Conservation (phyloP, 2,888 invertebrate genomes). For the Polylopha cassiicola region DNA sequence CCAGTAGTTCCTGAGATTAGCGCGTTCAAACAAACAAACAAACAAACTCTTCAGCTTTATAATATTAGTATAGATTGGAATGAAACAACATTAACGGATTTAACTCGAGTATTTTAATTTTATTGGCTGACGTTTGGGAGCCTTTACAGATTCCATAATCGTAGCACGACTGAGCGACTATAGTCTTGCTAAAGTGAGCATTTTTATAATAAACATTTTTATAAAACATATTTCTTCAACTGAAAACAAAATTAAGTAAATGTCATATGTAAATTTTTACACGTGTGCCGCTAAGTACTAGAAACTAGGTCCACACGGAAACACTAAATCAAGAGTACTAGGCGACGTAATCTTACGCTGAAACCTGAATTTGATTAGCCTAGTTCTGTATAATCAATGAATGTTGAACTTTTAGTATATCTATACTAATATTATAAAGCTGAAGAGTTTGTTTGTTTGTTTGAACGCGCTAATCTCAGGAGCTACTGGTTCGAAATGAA, state of each 20-base stretch:
- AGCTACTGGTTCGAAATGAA: no score
- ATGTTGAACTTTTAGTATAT: conserved; percentile 1
- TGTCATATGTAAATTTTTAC: not conserved
- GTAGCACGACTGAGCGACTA: not conserved
- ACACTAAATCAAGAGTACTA: not conserved
- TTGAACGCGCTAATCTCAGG: no score
- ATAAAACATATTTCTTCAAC: not conserved
- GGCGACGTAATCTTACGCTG: conserved; percentile 1
- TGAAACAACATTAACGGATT: no score
- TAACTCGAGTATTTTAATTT: no score
- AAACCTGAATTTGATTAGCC: conserved; percentile 17
- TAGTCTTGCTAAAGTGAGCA: not conserved
- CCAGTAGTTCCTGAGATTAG: no score
- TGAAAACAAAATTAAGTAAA: not conserved
- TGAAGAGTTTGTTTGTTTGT: no score
- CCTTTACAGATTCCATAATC: no score
- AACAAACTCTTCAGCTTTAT: no score
- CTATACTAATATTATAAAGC: no score
- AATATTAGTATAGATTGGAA: no score
- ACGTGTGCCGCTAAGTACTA: conserved; percentile 6
- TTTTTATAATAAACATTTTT: not conserved
- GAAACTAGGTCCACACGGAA: conserved; percentile 17
- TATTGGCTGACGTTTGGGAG: no score
- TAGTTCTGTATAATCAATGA: conserved; percentile 13
- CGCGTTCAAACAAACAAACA: no score